Percentiles rank a stretch among this genome's conserved stretches.
phyloP scores from a whole-genome alignment of 1,140 invertebrate species.

The Mizuhopecten yessoensis region DNA sequence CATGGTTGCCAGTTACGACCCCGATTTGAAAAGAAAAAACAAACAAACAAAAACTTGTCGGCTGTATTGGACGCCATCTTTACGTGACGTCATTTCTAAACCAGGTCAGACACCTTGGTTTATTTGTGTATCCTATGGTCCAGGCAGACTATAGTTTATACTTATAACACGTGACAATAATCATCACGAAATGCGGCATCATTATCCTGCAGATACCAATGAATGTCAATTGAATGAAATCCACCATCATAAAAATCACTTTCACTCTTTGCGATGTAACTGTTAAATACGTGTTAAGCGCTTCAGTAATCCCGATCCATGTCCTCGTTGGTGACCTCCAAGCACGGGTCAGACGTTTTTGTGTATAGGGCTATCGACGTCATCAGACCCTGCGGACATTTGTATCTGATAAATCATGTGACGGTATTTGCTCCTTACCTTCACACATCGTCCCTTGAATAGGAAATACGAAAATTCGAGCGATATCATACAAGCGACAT shows the following conservation, averaged over 20 bases:
- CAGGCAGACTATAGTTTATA: too few species aligned
- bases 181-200: not conserved
- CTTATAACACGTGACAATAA: not conserved
- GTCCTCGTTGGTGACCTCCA: not conserved
- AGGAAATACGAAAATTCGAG: not conserved
- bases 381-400: not conserved
- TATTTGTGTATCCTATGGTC: too few species aligned
- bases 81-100: too few species aligned
- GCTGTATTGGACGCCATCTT: too few species aligned
- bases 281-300: not conserved
- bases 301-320: not conserved
- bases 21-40: too few species aligned
- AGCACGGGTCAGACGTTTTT: conserved; percentile 1
- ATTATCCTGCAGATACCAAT: not conserved
- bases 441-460: not conserved
- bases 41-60: too few species aligned
- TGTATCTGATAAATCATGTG: not conserved
- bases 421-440: not conserved
- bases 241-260: not conserved
- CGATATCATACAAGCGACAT: not conserved
- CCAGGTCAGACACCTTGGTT: too few species aligned
- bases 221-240: not conserved
- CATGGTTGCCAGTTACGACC: too few species aligned
- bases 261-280: not conserved
- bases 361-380: conserved; percentile 30